phyloP scores from a whole-genome alignment of 1,140 invertebrate species.

The Calycopis cecrops region DNA sequence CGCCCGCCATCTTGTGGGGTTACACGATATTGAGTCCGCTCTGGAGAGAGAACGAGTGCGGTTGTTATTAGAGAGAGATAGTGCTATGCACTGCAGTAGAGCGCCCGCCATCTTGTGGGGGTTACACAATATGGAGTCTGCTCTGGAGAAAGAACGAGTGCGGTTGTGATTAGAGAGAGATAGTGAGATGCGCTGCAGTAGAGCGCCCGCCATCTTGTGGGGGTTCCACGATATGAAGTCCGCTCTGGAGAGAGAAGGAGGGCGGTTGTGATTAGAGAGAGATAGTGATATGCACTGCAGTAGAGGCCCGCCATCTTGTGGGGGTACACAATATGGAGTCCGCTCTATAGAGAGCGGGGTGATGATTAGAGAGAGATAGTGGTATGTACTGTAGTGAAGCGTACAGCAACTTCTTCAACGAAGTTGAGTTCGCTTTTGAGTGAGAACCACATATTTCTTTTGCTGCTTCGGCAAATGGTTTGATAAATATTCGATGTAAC shows the following conservation, averaged over 20 bases:
- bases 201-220: constrained; percentile 93
- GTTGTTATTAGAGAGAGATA: too few relatives aligned
- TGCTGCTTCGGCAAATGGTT: too few relatives aligned
- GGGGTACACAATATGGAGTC: constrained; percentile 94
- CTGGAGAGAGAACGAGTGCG: constrained; percentile 27
- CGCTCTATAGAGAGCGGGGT: constrained; percentile 37
- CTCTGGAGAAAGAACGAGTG: constrained; percentile 48
- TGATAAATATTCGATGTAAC: too few relatives aligned
- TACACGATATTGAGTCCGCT: constrained; percentile 91
- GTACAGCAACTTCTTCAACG: constrained; percentile 96
- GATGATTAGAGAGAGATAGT: too few relatives aligned
- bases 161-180: too few relatives aligned
- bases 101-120: constrained; percentile 94
- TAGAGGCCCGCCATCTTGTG: constrained; percentile 93
- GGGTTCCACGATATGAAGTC: constrained; percentile 95
- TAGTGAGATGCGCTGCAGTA: constrained; percentile 92
- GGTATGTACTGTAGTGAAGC: constrained; percentile 87
- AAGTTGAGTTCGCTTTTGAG: constrained; percentile 82
- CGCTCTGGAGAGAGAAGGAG: constrained; percentile 37
- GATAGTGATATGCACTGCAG: constrained; percentile 81
- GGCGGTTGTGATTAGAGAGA: too few relatives aligned
- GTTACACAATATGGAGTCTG: constrained; percentile 93
- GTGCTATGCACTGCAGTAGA: constrained; percentile 85
- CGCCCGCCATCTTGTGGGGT: constrained; percentile 94
- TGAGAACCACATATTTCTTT: constrained; percentile 77